Conservation (phyloP, 1,140 invertebrate genomes). For the Polyergus mexicanus region DNA sequence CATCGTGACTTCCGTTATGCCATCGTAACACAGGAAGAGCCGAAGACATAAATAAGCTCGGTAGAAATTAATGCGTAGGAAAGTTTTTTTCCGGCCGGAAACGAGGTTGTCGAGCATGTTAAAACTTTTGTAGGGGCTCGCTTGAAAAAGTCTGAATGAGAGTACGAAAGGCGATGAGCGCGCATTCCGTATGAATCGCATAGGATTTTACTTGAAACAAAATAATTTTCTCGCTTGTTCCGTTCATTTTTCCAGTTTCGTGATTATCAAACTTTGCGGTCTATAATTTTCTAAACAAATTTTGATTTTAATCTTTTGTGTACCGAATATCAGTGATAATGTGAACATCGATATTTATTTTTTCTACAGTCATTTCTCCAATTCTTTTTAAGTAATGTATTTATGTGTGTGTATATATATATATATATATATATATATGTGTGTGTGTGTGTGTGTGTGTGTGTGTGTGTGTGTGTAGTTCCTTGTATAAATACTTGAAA, state of each 20-base stretch:
- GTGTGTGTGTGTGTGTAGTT: not conserved
- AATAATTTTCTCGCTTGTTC: not conserved
- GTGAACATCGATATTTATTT: not conserved
- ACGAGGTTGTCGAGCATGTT: conserved; percentile 53
- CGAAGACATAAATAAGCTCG: conserved; percentile 45
- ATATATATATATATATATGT: no score
- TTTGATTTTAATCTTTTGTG: not conserved
- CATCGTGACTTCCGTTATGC: conserved; percentile 26
- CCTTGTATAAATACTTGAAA: no score
- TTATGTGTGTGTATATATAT: not conserved
- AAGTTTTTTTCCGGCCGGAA: conserved; percentile 52
- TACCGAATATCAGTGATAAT: not conserved
- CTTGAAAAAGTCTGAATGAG: conserved; percentile 26
- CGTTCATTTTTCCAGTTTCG: not conserved
- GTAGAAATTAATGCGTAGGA: conserved; percentile 54
- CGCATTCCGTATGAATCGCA: not conserved
- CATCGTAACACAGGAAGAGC: conserved; percentile 25
- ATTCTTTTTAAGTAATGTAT: not conserved
- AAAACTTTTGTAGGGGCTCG: conserved; percentile 22
- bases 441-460: not conserved
- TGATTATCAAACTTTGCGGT: conserved; percentile 27
- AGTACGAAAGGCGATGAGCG: not conserved
- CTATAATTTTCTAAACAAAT: not conserved
- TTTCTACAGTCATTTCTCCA: not conserved
- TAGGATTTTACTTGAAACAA: conserved; percentile 17